Evolutionary conservation across 2,888 invertebrate genomes (phyloP).

Genomic region (Euphydryas editha): DNA sequence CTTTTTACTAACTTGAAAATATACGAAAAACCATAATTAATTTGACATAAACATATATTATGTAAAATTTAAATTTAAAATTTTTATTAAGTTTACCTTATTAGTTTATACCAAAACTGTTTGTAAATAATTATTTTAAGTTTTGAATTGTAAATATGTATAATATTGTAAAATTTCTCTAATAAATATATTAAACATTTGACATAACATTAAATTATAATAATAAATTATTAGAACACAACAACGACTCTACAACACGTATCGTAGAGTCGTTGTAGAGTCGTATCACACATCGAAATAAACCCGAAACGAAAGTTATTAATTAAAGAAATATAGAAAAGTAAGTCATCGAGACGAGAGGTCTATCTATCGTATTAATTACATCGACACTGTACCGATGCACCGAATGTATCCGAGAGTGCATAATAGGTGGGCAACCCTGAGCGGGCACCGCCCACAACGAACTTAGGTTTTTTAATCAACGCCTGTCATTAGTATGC

Average conservation of each 20-base stretch:
- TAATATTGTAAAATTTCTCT: too few relatives aligned
- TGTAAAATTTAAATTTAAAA: neutral
- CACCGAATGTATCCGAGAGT: too few relatives aligned
- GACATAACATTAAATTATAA: too few relatives aligned
- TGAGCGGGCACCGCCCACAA: slow-evolving; percentile 36
- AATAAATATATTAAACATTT: too few relatives aligned
- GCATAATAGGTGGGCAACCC: slow-evolving; percentile 45
- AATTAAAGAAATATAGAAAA: slow-evolving; percentile 2
- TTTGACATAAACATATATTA: neutral
- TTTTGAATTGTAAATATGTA: too few relatives aligned
- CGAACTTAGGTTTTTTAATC: slow-evolving; percentile 68
- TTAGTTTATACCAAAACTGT: too few relatives aligned
- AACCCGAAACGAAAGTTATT: neutral
- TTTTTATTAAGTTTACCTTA: too few relatives aligned
- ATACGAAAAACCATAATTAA: too few relatives aligned
- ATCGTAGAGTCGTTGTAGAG: neutral
- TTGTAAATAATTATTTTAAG: too few relatives aligned
- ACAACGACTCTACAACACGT: neutral
- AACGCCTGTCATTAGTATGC: slow-evolving; percentile 79
- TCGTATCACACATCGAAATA: neutral
- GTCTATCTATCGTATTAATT: slow-evolving; percentile 16
- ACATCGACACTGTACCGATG: slow-evolving; percentile 48
- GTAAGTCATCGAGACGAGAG: slow-evolving; percentile 10
- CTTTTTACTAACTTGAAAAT: too few relatives aligned
- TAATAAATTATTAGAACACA: neutral